These are phyloP conservation scores for Prionailurus viverrinus DNA, from an alignment of 2,113 vertebrate genomes.

Conservation along the genomic window DNA sequence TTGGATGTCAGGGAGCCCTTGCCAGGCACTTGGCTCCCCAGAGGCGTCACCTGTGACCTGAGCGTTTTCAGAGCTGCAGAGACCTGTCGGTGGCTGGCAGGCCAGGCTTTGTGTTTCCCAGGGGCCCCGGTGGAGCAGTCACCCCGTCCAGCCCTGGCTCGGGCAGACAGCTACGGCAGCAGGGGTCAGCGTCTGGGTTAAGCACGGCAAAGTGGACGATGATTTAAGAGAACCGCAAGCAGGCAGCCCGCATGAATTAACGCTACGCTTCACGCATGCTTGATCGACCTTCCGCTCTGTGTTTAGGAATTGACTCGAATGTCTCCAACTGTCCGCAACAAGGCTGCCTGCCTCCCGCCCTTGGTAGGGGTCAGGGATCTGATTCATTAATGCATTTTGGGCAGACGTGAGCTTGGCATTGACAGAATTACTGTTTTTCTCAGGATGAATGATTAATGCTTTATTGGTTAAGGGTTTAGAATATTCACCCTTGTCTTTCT, in stretches of 20 bases:
- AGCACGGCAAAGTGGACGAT: fast-evolving
- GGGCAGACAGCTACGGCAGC: too few species aligned
- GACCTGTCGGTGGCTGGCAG: not conserved
- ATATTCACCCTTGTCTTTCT: not conserved
- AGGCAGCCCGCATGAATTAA: fast-evolving
- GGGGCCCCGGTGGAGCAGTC: not conserved
- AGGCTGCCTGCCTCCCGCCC: fast-evolving
- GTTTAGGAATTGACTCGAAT: not conserved
- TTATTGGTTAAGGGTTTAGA: not conserved
- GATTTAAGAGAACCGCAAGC: too few species aligned
- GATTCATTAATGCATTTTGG: not conserved
- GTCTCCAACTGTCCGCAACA: fast-evolving
- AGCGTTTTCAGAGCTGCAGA: not conserved
- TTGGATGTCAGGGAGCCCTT: not conserved
- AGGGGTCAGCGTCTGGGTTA: fast-evolving
- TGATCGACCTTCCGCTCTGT: fast-evolving
- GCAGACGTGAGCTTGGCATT: fast-evolving
- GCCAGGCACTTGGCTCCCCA: not conserved
- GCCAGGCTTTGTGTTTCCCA: not conserved
- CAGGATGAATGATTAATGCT: not conserved
- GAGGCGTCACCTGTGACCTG: not conserved
- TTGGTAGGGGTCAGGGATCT: not conserved
- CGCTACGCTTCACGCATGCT: fast-evolving
- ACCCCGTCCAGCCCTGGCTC: fast-evolving
- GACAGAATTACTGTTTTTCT: not conserved